Evolutionary conservation across 2,113 vertebrate genomes (phyloP).

Genomic region (Narcine bancroftii): DNA sequence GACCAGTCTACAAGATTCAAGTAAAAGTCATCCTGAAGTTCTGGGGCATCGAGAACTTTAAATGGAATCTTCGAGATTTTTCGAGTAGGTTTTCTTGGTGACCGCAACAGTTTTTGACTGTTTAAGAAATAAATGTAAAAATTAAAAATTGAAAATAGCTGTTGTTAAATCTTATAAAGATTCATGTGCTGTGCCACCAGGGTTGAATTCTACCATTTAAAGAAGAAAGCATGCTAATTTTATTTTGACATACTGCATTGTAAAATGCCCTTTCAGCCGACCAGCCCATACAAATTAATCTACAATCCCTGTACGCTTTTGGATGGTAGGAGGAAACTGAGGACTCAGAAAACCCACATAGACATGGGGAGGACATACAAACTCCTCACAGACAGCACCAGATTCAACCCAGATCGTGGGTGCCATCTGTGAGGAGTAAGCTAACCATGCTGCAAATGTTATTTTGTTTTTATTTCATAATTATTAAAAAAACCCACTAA

Average conservation of each 20-base stretch:
- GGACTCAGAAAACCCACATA: too few species aligned
- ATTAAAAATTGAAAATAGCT: neutral
- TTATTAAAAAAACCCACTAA: too few species aligned
- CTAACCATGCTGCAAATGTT: too few species aligned
- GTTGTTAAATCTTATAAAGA: neutral
- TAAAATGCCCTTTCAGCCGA: too few species aligned
- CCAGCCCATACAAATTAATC: too few species aligned
- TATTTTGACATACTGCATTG: neutral
- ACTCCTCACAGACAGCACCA: too few species aligned
- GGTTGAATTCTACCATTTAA: neutral
- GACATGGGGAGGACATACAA: too few species aligned
- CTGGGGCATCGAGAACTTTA: constrained; percentile 91
- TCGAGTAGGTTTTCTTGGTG: constrained; percentile 87
- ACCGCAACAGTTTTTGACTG: constrained; percentile 89
- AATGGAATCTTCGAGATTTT: constrained; percentile 99
- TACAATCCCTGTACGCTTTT: too few species aligned
- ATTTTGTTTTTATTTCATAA: too few species aligned
- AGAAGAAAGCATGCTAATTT: neutral
- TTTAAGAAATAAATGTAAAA: constrained; percentile 32
- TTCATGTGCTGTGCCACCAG: neutral
- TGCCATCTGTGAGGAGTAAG: too few species aligned
- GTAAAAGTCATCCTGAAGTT: constrained; percentile 97
- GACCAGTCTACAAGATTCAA: constrained; percentile 98
- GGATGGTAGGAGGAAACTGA: too few species aligned
- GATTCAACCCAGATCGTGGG: too few species aligned